Percentiles rank a stretch among this genome's conserved stretches.
Evolutionary conservation across 1,140 invertebrate species (phyloP).

Genomic region (Hestina assimilis): DNA sequence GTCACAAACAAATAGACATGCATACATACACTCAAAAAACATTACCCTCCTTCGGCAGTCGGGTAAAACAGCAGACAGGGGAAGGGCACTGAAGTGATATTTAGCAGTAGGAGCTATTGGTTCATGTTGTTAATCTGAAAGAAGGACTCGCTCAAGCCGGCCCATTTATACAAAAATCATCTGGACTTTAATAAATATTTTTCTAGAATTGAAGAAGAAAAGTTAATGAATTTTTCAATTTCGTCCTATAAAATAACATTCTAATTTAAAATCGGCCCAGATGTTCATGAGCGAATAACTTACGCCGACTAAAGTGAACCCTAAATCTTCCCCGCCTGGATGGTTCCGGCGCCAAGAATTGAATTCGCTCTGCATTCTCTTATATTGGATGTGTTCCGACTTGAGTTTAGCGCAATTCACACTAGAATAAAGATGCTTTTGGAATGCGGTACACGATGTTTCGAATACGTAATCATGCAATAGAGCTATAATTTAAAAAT

Average conservation of each 20-base stretch:
- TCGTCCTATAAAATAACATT: slow-evolving; percentile 47
- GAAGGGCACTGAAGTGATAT: too few relatives aligned
- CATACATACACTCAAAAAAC: too few relatives aligned
- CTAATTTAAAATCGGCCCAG: slow-evolving; percentile 60
- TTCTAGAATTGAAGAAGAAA: slow-evolving; percentile 4
- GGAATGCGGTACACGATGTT: not conserved
- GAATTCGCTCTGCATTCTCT: slow-evolving; percentile 43
- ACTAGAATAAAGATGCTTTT: slow-evolving; percentile 2
- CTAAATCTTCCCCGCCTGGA: slow-evolving; percentile 54
- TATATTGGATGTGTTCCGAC: slow-evolving; percentile 15
- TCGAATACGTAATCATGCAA: not conserved
- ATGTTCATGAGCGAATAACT: slow-evolving; percentile 63
- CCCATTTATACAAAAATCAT: too few relatives aligned
- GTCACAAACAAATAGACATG: too few relatives aligned
- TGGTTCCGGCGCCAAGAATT: slow-evolving; percentile 51
- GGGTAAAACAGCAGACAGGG: too few relatives aligned
- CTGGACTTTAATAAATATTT: too few relatives aligned
- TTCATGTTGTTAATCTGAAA: too few relatives aligned
- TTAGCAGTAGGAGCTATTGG: too few relatives aligned
- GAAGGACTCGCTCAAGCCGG: too few relatives aligned
- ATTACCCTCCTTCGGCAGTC: too few relatives aligned
- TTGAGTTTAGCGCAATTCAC: slow-evolving; percentile 16
- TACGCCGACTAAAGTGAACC: slow-evolving; percentile 55
- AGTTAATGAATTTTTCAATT: slow-evolving; percentile 50
- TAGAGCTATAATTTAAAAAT: not conserved